Conservation (phyloP, 2,113 vertebrate species). For the Patagioenas fasciata region DNA sequence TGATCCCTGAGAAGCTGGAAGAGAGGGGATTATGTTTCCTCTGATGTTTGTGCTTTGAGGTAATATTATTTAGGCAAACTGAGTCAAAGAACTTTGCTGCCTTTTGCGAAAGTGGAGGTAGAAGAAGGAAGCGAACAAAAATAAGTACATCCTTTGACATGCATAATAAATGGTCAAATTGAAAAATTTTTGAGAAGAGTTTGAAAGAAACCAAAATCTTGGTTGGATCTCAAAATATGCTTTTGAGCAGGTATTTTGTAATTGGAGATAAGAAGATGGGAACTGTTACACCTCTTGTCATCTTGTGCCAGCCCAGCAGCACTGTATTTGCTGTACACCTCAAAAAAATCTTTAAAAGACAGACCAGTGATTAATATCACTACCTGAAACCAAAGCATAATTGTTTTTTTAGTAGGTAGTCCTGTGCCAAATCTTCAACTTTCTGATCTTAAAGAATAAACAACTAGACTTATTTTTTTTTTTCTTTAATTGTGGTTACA, state of each 20-base stretch:
- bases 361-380: background rate
- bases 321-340: background rate
- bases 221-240: background rate
- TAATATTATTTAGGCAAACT: background rate
- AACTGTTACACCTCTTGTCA: fast-evolving
- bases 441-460: background rate
- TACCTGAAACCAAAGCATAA: background rate
- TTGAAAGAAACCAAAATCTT: background rate
- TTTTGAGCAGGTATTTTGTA: background rate
- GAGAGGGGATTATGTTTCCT: background rate
- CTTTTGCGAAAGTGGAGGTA: background rate
- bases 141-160: background rate
- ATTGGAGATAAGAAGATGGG: background rate
- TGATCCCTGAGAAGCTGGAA: background rate
- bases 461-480: background rate
- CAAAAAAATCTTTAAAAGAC: background rate
- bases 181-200: background rate
- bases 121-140: background rate
- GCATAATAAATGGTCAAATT: background rate
- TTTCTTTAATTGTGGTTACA: background rate
- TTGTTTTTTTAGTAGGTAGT: background rate
- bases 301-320: background rate
- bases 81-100: background rate
- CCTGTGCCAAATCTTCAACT: background rate
- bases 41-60: background rate